Evolutionary conservation across 2,797 vertebrate species (phyloP).

Genomic region (Pagetopsis macropterus): DNA sequence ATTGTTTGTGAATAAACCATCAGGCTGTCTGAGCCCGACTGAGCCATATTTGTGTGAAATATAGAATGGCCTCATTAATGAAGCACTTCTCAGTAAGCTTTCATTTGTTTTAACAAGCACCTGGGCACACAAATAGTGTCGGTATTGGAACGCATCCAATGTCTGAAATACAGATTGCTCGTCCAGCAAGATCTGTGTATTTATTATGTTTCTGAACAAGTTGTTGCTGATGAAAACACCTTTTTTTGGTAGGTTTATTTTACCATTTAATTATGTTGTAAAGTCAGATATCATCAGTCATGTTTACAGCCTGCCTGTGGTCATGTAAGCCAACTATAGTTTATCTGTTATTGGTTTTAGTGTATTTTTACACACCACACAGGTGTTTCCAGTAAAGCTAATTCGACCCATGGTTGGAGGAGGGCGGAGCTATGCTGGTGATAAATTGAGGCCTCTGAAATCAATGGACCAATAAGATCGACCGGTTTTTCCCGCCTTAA

Average conservation of each 20-base stretch:
- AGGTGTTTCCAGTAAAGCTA: slow-evolving; percentile 9
- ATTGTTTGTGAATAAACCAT: slow-evolving; percentile 16
- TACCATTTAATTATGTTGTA: background rate
- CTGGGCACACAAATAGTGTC: background rate
- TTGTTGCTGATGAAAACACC: background rate
- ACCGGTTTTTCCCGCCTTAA: background rate
- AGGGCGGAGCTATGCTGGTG: background rate
- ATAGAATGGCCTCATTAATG: slow-evolving; percentile 1
- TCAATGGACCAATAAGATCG: background rate
- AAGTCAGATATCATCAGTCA: background rate
- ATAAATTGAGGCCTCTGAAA: background rate
- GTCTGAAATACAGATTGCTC: background rate
- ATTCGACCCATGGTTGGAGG: background rate
- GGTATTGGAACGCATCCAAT: background rate
- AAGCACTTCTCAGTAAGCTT: background rate
- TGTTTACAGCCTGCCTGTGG: background rate
- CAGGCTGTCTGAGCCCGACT: background rate
- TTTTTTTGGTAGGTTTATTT: background rate
- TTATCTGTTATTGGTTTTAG: background rate
- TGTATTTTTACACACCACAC: background rate
- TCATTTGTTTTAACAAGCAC: background rate
- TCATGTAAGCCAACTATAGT: background rate
- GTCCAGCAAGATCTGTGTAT: background rate
- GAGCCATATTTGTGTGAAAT: background rate
- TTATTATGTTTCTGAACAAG: background rate